Conservation (phyloP, 1,140 invertebrate species). For the Brachionus koreanus region DNA sequence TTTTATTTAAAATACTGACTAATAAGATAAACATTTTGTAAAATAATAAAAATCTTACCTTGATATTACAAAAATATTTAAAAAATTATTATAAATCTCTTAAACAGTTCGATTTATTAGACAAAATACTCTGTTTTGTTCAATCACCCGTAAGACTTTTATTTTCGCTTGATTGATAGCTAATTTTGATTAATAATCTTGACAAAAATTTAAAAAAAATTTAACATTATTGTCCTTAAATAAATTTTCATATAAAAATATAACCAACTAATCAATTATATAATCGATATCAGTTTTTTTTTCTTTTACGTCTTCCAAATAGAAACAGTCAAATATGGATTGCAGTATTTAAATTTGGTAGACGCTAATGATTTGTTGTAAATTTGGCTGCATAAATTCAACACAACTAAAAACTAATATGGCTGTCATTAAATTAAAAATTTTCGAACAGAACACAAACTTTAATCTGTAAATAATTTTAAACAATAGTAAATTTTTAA, state of each 20-base stretch:
- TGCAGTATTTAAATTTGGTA: not conserved
- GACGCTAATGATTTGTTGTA: not conserved
- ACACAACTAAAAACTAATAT: constrained; percentile 8
- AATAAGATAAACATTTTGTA: not conserved
- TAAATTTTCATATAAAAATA: not conserved
- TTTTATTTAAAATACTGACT: not conserved
- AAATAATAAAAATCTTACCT: not conserved
- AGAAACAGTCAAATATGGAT: not conserved
- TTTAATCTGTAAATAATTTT: constrained; percentile 40
- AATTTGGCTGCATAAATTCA: not conserved
- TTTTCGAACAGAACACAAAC: not conserved
- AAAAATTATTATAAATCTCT: not conserved
- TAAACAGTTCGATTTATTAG: not conserved
- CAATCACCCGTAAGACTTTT: not conserved
- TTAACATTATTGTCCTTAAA: not conserved
- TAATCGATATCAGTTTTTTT: not conserved
- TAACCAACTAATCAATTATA: not conserved
- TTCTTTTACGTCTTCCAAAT: not conserved
- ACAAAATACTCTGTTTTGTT: not conserved
- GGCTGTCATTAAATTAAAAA: constrained; percentile 37
- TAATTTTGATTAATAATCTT: not conserved
- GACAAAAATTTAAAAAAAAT: not conserved
- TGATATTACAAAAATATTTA: not conserved
- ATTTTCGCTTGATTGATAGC: not conserved
- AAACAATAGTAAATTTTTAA: not conserved